A percentile compares a stretch with the other conserved stretches of the same genome.
phyloP scores from a whole-genome alignment of 1,140 invertebrate genomes.

The Cydia fagiglandana region DNA sequence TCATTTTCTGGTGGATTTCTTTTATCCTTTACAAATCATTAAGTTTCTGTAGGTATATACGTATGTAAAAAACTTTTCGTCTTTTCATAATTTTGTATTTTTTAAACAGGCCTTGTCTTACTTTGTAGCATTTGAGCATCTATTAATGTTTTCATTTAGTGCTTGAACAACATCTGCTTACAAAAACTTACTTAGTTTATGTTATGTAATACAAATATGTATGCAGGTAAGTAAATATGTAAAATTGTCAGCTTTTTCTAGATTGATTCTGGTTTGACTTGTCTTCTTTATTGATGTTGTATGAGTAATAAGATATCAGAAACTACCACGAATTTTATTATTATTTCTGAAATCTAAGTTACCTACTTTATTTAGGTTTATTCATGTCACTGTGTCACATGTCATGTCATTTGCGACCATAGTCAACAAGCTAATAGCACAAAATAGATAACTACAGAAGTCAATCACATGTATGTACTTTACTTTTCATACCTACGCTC shows the following conservation, averaged over 20 bases:
- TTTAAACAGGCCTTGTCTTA: background rate
- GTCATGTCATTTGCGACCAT: background rate
- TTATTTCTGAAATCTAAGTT: background rate
- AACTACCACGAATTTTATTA: constrained; percentile 7
- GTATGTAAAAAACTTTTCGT: background rate
- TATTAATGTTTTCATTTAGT: too few species aligned
- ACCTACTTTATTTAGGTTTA: background rate
- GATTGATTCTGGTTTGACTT: background rate
- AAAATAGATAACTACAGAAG: too few species aligned
- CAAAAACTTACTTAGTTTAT: too few species aligned
- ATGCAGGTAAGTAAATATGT: too few species aligned
- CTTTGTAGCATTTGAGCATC: too few species aligned
- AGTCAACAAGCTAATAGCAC: background rate
- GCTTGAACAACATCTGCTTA: too few species aligned
- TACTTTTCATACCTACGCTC: too few species aligned
- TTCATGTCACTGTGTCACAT: background rate
- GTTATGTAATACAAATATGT: background rate
- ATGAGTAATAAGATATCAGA: background rate
- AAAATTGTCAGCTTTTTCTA: background rate
- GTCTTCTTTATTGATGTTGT: too few species aligned
- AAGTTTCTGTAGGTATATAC: background rate
- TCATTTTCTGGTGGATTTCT: background rate
- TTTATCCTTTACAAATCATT: background rate
- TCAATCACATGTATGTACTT: too few species aligned
- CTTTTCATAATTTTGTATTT: background rate